phyloP scores from a whole-genome alignment of 1,140 invertebrate species.

The Drosophila novamexicana region DNA sequence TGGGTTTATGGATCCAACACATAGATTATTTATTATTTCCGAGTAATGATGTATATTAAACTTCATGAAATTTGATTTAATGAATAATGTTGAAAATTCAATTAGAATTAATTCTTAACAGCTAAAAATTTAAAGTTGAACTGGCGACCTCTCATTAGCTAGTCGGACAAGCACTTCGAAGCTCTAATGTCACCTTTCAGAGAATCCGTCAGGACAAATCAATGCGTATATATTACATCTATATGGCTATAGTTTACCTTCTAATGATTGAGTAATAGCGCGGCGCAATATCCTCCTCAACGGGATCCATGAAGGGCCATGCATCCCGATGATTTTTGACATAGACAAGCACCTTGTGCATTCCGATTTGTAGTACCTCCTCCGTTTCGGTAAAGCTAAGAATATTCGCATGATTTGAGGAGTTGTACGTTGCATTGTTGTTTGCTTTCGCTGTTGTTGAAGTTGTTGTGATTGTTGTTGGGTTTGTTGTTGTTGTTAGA shows the following conservation, averaged over 20 bases:
- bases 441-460: constrained; percentile 50
- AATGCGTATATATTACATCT: background rate
- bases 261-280: constrained; percentile 92
- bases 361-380: constrained; percentile 93
- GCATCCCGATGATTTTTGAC: constrained; percentile 94
- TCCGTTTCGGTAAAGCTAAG: constrained; percentile 90
- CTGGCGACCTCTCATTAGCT: too few relatives aligned
- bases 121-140: too few relatives aligned
- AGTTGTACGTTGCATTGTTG: constrained; percentile 76
- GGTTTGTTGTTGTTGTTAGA: constrained; percentile 39
- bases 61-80: too few relatives aligned
- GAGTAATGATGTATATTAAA: too few relatives aligned
- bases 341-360: constrained; percentile 94
- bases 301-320: constrained; percentile 96
- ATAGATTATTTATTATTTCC: too few relatives aligned
- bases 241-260: constrained; percentile 57
- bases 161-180: too few relatives aligned
- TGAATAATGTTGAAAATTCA: too few relatives aligned
- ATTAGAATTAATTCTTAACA: too few relatives aligned
- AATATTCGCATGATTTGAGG: constrained; percentile 84
- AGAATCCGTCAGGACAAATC: too few relatives aligned
- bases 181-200: too few relatives aligned
- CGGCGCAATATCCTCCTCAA: constrained; percentile 95
- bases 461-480: constrained; percentile 43
- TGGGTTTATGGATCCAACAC: too few relatives aligned